A percentile compares a stretch with the other conserved stretches of the same genome.
These are phyloP conservation scores for Pica pica DNA, from an alignment of 2,113 vertebrate species.

Conservation along the genomic window DNA sequence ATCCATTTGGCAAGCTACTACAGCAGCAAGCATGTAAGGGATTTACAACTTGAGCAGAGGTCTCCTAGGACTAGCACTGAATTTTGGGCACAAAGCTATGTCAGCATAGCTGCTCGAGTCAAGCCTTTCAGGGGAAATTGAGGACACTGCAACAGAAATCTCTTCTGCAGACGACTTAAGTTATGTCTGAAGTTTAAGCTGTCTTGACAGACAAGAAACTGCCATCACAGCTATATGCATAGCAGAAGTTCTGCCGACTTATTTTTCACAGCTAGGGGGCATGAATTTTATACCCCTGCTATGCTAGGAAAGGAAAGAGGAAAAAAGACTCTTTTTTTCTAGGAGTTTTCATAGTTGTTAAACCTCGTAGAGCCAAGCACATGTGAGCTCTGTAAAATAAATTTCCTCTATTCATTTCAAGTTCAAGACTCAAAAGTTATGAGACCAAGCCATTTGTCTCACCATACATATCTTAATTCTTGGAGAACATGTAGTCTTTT, in stretches of 20 bases:
- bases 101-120: neutral
- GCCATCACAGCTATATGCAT: neutral
- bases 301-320: neutral
- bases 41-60: neutral
- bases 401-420: neutral
- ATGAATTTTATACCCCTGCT: neutral
- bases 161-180: neutral
- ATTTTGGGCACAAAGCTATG: neutral
- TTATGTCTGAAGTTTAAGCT: neutral
- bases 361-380: neutral
- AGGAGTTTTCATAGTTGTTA: neutral
- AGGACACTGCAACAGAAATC: neutral
- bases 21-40: neutral
- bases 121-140: neutral
- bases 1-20: neutral
- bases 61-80: neutral
- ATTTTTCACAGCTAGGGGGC: constrained; percentile 4
- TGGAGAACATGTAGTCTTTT: neutral
- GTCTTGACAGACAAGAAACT: constrained; percentile 2
- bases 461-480: neutral
- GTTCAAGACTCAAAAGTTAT: neutral
- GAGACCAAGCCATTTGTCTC: neutral
- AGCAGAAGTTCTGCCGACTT: neutral
- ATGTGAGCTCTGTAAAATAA: neutral
- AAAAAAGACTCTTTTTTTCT: neutral